These are phyloP conservation scores for Calephelis virginiensis DNA, from an alignment of 1,140 invertebrate genomes.

Conservation along the genomic window DNA sequence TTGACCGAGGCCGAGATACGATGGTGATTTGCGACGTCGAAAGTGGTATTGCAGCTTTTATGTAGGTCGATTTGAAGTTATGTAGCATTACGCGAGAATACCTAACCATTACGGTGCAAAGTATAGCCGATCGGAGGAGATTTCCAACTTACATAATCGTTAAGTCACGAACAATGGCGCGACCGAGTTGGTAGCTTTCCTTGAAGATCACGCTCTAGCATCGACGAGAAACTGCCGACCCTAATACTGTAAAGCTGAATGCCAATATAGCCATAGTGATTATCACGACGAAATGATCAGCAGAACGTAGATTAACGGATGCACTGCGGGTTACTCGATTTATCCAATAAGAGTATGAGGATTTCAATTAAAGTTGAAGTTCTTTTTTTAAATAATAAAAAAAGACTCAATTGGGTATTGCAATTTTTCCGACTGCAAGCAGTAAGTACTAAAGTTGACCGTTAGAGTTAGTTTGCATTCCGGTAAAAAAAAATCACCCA, in stretches of 20 bases:
- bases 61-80: constrained; percentile 64
- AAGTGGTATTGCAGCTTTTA: constrained; percentile 76
- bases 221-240: background rate
- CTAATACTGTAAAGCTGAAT: background rate
- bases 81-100: constrained; percentile 56
- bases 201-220: constrained; percentile 9
- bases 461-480: no score
- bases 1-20: constrained; percentile 75
- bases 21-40: constrained; percentile 73
- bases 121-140: constrained; percentile 13
- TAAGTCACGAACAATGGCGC: constrained; percentile 14
- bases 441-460: no score
- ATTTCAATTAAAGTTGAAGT: no score
- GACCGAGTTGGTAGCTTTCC: background rate
- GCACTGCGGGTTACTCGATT: no score
- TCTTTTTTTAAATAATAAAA: no score
- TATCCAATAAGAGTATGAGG: no score
- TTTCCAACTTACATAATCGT: constrained; percentile 13
- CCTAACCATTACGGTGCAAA: constrained; percentile 14
- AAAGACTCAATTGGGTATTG: no score
- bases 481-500: no score
- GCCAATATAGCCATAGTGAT: background rate
- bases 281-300: background rate
- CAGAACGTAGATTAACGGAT: no score
- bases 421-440: no score